Conservation (phyloP, 1,140 invertebrate genomes). For the Brachionus paranguensis region DNA sequence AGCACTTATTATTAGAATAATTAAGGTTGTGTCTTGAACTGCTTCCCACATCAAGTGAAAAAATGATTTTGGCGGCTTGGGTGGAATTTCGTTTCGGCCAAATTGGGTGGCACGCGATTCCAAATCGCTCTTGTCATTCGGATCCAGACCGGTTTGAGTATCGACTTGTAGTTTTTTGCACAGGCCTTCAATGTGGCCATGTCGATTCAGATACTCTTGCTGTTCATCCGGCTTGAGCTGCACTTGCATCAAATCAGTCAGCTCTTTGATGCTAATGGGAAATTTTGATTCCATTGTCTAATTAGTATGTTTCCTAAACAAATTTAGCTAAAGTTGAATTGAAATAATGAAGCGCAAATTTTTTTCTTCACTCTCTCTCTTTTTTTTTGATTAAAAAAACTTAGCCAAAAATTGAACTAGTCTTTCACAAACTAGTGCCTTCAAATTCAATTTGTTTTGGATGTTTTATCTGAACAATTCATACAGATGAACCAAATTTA, state of each 20-base stretch:
- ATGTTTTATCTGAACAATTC: not conserved
- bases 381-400: not conserved
- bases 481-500: not conserved
- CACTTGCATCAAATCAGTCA: slow-evolving; percentile 27
- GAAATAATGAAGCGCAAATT: not conserved
- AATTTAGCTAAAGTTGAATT: not conserved
- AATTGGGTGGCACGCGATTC: slow-evolving; percentile 86
- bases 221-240: not conserved
- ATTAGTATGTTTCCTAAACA: not conserved
- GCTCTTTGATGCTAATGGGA: slow-evolving; percentile 8
- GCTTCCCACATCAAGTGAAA: slow-evolving; percentile 97
- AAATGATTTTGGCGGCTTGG: slow-evolving; percentile 98
- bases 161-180: not conserved
- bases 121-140: slow-evolving; percentile 77
- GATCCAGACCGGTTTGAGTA: slow-evolving; percentile 63
- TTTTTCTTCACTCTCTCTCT: not conserved
- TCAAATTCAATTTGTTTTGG: not conserved
- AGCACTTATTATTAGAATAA: slow-evolving; percentile 65
- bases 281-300: slow-evolving; percentile 1
- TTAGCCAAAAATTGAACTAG: not conserved
- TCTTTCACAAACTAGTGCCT: not conserved
- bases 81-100: slow-evolving; percentile 95
- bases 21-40: slow-evolving; percentile 94
- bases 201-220: not conserved
- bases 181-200: slow-evolving; percentile 13